Evolutionary conservation across 2,888 invertebrate species (phyloP), one percentile per base, ranked within the genome.

Genomic region (Resseliella maxima): DNA sequence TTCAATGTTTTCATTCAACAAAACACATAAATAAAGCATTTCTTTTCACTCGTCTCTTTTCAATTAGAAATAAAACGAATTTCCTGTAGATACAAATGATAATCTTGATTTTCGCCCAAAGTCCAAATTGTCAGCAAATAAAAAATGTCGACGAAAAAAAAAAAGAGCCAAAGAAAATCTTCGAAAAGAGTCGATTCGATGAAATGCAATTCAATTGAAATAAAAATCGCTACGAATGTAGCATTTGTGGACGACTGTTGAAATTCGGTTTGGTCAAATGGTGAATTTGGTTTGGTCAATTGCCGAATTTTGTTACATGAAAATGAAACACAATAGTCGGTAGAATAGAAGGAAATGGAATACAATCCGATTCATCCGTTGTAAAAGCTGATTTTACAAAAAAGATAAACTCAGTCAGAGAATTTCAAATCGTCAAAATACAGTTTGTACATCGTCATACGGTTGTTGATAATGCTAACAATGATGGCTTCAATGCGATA

Each of bases 401-500:
- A 72, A 31, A 72, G 72, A 72, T 72, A 72, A 72, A 31, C 12
- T 8, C 18, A 10, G 10, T 31, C 31, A 24, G 59, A 24, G 59
- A n/a, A n/a, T n/a, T 12, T 5, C 27, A 24, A n/a, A 59, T 3
- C n/a, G n/a, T n/a, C n/a, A n/a, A n/a, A n/a, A n/a, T n/a, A n/a
- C 2, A 72, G 31, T 72, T 41, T 12, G 41, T 41, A 41, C 12
- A 41, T 41, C 31, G 72, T 72, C 0, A n/a, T n/a, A n/a, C n/a
- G 31, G n/a, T 31, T 72, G 10, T 35, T 5, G 72, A 72, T 31
- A 72, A 72, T 72, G 31, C 31, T 72, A 35, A 18, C 72, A 15
- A 72, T 72, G 72, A 72, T 72, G 72, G 5, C 35, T 15, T 72
- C 10, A 72, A 72, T 72, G 31, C 72, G 72, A 72, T 72, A 31